Conservation (phyloP, 1,140 invertebrate species). For the Musca domestica region DNA sequence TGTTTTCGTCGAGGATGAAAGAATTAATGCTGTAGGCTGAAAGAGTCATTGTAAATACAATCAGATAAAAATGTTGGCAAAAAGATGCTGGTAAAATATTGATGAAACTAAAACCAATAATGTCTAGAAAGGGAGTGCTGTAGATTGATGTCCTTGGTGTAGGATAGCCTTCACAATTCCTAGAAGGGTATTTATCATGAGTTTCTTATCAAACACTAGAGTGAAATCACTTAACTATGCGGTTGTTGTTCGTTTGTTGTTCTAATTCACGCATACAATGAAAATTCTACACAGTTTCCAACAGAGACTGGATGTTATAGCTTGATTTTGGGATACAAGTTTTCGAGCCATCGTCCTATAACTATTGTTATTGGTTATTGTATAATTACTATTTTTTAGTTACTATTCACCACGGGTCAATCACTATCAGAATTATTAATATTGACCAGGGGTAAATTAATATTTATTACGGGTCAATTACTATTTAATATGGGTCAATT, state of each 20-base stretch:
- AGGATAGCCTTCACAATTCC: neutral
- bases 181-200: neutral
- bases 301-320: no score
- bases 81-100: slow-evolving; percentile 6
- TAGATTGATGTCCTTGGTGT: slow-evolving; percentile 3
- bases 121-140: neutral
- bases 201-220: neutral
- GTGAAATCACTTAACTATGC: neutral
- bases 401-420: no score
- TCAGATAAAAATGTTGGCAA: slow-evolving; percentile 6
- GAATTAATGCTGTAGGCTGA: neutral
- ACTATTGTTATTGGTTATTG: no score
- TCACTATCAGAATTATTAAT: no score
- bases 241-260: neutral
- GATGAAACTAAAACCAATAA: slow-evolving; percentile 12
- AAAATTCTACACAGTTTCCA: no score
- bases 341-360: no score
- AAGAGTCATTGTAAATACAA: neutral
- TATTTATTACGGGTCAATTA: no score
- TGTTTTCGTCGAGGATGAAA: neutral
- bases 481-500: no score
- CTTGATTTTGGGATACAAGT: no score
- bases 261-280: no score
- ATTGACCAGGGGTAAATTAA: no score
- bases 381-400: no score